A percentile compares a stretch with the other conserved stretches of the same genome.
phyloP scores from a whole-genome alignment of 2,888 invertebrate species.

The Xestia xanthographa region DNA sequence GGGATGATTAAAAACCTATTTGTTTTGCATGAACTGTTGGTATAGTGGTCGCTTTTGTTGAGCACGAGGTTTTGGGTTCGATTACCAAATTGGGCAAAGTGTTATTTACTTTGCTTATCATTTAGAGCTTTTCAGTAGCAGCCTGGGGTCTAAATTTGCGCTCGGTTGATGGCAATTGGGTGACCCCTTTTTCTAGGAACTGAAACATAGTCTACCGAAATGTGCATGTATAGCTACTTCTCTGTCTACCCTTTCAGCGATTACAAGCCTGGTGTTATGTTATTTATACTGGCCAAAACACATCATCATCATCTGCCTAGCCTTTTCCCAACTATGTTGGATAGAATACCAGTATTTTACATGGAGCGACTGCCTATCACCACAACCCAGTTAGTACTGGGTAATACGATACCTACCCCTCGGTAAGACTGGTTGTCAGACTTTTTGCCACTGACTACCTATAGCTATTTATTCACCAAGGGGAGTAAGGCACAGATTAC shows the following conservation, averaged over 20 bases:
- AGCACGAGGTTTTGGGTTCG: background rate
- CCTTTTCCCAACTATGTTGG: too few species aligned
- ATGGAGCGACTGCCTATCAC: too few species aligned
- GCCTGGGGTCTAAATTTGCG: background rate
- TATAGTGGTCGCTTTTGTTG: background rate
- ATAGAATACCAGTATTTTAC: too few species aligned
- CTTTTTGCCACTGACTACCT: too few species aligned
- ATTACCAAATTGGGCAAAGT: background rate
- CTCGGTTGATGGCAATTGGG: background rate
- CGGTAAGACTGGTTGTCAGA: too few species aligned
- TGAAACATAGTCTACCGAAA: background rate
- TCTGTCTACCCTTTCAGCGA: background rate
- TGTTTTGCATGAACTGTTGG: background rate
- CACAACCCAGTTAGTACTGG: too few species aligned
- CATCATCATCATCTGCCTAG: too few species aligned
- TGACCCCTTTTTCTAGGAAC: background rate
- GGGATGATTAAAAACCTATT: background rate
- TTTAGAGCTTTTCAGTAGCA: background rate
- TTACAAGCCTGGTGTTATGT: background rate
- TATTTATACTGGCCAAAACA: background rate
- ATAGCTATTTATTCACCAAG: too few species aligned
- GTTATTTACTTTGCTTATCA: background rate
- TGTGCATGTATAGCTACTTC: fast-evolving
- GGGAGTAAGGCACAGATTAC: too few species aligned
- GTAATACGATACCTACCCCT: too few species aligned